Base-by-base conservation (phyloP, 2,113 vertebrate genomes). In the Leptosomus discolor region DNA sequence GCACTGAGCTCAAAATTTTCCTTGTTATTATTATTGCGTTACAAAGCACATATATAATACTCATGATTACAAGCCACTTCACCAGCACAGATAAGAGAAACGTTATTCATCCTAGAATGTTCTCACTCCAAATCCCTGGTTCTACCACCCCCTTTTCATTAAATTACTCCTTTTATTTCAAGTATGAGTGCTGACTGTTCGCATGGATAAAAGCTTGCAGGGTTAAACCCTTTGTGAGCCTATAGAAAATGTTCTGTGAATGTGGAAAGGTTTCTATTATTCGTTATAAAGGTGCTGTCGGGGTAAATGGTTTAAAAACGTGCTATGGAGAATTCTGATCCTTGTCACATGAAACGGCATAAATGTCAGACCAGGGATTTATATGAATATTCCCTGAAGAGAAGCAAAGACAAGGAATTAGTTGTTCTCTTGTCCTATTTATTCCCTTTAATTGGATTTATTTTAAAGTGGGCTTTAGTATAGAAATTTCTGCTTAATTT, bases 401-500 rank as follows among this genome's bases (percentile, higher is more conserved):
- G 94, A 95, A 87, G 69, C 50, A 83, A 78, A 95, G 92, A 94
- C 77, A 90, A 92, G 94, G 95, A 94, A 92, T 97, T 95, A 95
- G 81, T 92, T 96, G 94, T 96, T 97, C 94, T 96, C 89, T 94
- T 91, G 93, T 96, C 97, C 94, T 96, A 81, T 95, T 95, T 96
- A 91, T 97, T 96, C 85, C 84, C 74, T 89, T 94, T 95, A 97
- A 95, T 96, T 96, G 89, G 87, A 95, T 97, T 97, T 95, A 88
- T 94, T 97, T 95, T 94, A 85, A 94, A 95, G 83, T 76, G 80
- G 89, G 86, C 57, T 95, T 96, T 91, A 92, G 69, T 88, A 94
- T 91, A 83, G 84, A 88, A 53, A 91, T 96, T 94, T 95, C 80
- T 96, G 69, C 84, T 92, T 73, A 16, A 54, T 88, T 90, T 95